Percentiles rank a stretch among this genome's conserved stretches.
Evolutionary conservation across 2,888 invertebrate genomes (phyloP).

Genomic region (Scaptomyza polygonia): DNA sequence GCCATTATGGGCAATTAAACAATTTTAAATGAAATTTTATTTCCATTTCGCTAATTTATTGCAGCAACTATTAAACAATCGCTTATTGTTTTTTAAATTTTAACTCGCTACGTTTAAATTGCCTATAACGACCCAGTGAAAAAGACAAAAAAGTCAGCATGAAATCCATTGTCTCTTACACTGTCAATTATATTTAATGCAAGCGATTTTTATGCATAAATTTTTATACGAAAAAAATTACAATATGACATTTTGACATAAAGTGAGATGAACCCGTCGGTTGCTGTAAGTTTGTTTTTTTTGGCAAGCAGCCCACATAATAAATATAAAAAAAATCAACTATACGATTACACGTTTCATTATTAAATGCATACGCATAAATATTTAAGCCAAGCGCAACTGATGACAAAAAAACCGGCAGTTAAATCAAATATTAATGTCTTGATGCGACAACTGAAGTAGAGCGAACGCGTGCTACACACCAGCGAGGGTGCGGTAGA

Average conservation of each 20-base stretch:
- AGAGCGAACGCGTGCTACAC: slow-evolving; percentile 4
- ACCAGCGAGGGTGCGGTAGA: slow-evolving; percentile 4
- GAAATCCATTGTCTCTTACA: slow-evolving; percentile 20
- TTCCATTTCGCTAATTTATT: slow-evolving; percentile 14
- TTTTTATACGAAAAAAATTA: slow-evolving; percentile 4
- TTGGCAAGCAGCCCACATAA: slow-evolving; percentile 14
- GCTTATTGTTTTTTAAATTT: not conserved
- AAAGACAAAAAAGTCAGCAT: not conserved
- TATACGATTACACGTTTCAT: slow-evolving; percentile 39
- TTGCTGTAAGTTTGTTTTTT: slow-evolving; percentile 22
- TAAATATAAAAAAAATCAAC: slow-evolving; percentile 12
- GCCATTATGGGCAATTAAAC: slow-evolving; percentile 33
- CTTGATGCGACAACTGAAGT: slow-evolving; percentile 58
- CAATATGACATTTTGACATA: slow-evolving; percentile 25
- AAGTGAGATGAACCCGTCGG: slow-evolving; percentile 23
- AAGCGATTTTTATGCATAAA: slow-evolving; percentile 26
- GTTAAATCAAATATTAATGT: slow-evolving; percentile 71
- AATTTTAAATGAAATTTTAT: slow-evolving; percentile 27
- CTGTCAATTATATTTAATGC: slow-evolving; percentile 53
- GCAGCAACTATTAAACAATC: slow-evolving; percentile 6
- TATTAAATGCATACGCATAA: slow-evolving; percentile 60
- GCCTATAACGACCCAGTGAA: slow-evolving; percentile 1
- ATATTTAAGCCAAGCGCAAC: slow-evolving; percentile 52
- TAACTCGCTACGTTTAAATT: slow-evolving; percentile 10
- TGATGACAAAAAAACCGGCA: slow-evolving; percentile 36